Evolutionary conservation across 1,140 invertebrate genomes (phyloP).

Genomic region (Calliopsis andreniformis): DNA sequence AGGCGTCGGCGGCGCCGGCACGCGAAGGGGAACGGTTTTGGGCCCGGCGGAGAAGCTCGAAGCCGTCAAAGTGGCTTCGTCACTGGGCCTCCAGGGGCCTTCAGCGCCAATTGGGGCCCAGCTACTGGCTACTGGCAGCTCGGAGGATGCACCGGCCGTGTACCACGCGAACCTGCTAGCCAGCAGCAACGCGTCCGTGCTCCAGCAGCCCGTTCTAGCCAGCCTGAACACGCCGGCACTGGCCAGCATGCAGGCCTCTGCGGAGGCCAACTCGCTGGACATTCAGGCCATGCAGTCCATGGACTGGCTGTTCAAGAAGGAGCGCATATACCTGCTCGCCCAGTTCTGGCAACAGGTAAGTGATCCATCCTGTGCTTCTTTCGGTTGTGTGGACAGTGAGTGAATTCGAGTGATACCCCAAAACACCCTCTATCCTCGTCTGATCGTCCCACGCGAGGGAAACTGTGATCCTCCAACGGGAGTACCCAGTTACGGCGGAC

Average conservation of each 20-base stretch:
- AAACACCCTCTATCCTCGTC: neutral
- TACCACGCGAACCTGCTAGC: slow-evolving; percentile 80
- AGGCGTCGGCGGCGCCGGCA: slow-evolving; percentile 54
- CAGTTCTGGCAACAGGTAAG: slow-evolving; percentile 94
- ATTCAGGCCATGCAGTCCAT: slow-evolving; percentile 94
- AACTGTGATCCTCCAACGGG: neutral
- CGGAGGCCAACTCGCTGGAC: slow-evolving; percentile 84
- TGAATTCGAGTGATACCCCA: neutral
- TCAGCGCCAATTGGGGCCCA: slow-evolving; percentile 81
- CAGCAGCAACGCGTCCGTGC: slow-evolving; percentile 77
- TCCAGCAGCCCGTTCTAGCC: slow-evolving; percentile 77
- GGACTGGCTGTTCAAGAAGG: slow-evolving; percentile 97
- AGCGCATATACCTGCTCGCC: slow-evolving; percentile 94
- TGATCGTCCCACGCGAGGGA: neutral
- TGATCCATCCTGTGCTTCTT: slow-evolving; percentile 15
- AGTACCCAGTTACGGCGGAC: slow-evolving; percentile 26
- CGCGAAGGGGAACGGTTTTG: slow-evolving; percentile 73
- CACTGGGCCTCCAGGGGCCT: slow-evolving; percentile 81
- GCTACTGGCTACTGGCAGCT: slow-evolving; percentile 76
- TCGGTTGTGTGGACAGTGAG: slow-evolving; percentile 7
- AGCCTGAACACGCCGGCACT: slow-evolving; percentile 79
- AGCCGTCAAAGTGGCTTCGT: slow-evolving; percentile 82
- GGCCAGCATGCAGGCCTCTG: slow-evolving; percentile 88
- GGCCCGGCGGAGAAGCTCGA: slow-evolving; percentile 76
- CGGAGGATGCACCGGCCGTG: slow-evolving; percentile 75